Percentiles rank a stretch among this genome's conserved stretches.
Conservation (phyloP, 1,140 invertebrate genomes). For the Nasonia giraulti region DNA sequence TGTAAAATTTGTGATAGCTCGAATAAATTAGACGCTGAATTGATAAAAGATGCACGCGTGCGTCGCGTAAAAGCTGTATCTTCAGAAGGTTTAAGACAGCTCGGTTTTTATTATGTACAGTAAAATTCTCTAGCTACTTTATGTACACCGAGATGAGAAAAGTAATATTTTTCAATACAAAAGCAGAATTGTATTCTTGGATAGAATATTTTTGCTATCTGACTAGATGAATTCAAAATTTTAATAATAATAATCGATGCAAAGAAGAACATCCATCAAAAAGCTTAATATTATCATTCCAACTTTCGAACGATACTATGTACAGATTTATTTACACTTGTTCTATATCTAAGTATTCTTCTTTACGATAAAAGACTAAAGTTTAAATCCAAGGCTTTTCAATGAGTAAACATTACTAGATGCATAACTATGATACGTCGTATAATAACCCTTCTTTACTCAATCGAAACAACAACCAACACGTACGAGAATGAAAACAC, state of each 20-base stretch:
- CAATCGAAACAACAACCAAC: constrained; percentile 39
- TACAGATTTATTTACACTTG: background rate
- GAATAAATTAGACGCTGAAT: background rate
- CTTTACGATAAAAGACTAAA: background rate
- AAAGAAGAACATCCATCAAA: background rate
- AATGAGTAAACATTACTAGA: constrained; percentile 5
- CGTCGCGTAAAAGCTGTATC: background rate
- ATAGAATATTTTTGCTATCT: background rate
- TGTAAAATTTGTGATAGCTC: too few relatives aligned
- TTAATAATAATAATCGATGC: background rate
- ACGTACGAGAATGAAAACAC: constrained; percentile 39
- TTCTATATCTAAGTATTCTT: constrained; percentile 1
- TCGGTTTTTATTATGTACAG: constrained; percentile 15
- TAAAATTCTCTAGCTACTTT: constrained; percentile 8
- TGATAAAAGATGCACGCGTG: background rate
- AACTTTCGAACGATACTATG: background rate
- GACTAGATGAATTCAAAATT: background rate
- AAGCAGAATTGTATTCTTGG: background rate
- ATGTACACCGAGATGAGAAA: background rate
- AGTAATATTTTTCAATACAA: background rate
- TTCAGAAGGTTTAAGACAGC: background rate
- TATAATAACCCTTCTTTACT: background rate
- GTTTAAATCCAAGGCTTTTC: background rate
- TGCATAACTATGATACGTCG: constrained; percentile 7
- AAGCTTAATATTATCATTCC: background rate